These are phyloP conservation scores for Onthophagus taurus DNA, from an alignment of 1,140 invertebrate species.

Conservation along the genomic window DNA sequence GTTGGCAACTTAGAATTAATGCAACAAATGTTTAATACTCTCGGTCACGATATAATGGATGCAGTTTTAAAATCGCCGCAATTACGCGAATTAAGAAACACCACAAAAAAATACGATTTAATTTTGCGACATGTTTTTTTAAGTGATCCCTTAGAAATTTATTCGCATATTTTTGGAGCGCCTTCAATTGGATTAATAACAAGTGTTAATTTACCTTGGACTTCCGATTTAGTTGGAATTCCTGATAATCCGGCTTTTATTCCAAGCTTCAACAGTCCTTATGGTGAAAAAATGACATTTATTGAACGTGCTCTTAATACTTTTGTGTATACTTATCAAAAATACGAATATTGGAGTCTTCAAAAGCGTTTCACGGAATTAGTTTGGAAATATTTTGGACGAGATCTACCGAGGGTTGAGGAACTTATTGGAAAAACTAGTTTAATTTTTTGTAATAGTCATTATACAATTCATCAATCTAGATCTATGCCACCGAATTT, in stretches of 20 bases:
- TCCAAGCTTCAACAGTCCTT: constrained; percentile 42
- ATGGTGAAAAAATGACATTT: constrained; percentile 44
- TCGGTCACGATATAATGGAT: too few species aligned
- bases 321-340: too few species aligned
- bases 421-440: constrained; percentile 22
- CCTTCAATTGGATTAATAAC: constrained; percentile 49
- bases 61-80: not conserved
- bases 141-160: constrained; percentile 20
- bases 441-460: constrained; percentile 31
- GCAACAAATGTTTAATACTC: too few species aligned
- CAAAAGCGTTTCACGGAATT: constrained; percentile 11
- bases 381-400: constrained; percentile 25
- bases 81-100: not conserved
- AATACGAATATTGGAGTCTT: too few species aligned
- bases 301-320: constrained; percentile 40
- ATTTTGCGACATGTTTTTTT: constrained; percentile 13
- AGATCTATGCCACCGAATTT: constrained; percentile 35
- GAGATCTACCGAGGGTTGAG: constrained; percentile 20
- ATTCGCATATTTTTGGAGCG: constrained; percentile 44
- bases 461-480: constrained; percentile 32
- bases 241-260: constrained; percentile 52
- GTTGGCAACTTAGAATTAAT: too few species aligned
- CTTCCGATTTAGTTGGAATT: constrained; percentile 42
- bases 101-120: constrained; percentile 17
- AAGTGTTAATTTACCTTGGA: constrained; percentile 44